phyloP scores from a whole-genome alignment of 2,113 vertebrate genomes.

The Pterocles orientalis region DNA sequence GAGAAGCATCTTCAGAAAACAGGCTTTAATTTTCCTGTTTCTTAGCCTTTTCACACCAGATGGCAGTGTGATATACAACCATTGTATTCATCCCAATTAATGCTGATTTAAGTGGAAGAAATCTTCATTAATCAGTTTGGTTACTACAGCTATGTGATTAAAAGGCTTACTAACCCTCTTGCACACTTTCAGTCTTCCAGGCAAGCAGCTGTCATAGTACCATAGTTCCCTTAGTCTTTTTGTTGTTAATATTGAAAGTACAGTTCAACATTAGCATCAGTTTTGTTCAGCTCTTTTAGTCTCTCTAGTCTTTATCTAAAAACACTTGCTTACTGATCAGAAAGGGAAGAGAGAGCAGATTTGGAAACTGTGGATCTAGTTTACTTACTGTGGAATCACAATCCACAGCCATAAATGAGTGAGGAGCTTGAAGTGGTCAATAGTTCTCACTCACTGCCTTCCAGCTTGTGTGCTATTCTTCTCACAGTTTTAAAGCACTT shows the following conservation, averaged over 20 bases:
- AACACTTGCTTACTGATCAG: background rate
- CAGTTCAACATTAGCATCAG: background rate
- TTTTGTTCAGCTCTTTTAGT: background rate
- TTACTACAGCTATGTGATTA: background rate
- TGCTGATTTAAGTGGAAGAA: background rate
- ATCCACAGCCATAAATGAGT: background rate
- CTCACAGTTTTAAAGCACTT: background rate
- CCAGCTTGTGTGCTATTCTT: background rate
- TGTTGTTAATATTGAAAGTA: background rate
- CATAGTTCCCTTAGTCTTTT: background rate
- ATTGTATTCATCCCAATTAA: background rate
- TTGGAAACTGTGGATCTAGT: background rate
- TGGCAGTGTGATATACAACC: background rate
- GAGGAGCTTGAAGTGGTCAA: background rate
- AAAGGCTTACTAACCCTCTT: conserved; percentile 3
- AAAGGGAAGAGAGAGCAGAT: background rate
- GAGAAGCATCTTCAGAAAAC: background rate
- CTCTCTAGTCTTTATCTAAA: background rate
- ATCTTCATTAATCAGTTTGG: background rate
- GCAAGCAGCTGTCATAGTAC: background rate
- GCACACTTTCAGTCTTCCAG: conserved; percentile 11
- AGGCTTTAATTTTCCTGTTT: background rate
- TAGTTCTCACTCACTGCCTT: background rate
- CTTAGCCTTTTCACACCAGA: background rate
- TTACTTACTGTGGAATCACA: background rate